Conservation (phyloP, 2,113 vertebrate species). For the Halcyon senegalensis region DNA sequence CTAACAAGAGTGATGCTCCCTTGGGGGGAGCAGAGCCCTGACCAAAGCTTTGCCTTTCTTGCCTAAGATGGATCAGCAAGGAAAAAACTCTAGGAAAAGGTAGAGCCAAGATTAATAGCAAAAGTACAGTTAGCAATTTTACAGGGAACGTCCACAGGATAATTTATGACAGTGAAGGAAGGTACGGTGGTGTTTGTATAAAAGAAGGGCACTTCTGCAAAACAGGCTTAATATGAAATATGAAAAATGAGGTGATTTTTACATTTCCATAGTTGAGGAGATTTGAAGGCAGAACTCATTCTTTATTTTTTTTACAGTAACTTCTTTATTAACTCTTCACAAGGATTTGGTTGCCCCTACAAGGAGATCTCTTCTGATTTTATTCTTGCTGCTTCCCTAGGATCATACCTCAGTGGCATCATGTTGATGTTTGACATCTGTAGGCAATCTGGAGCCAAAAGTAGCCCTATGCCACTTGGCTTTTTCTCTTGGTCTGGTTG, state of each 20-base stretch:
- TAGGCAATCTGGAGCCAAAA: not conserved
- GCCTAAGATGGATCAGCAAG: not conserved
- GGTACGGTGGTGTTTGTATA: not conserved
- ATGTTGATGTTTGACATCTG: not conserved
- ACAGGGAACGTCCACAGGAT: not conserved
- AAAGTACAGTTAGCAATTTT: slow-evolving; percentile 6
- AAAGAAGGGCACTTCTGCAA: not conserved
- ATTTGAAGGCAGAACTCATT: slow-evolving; percentile 1
- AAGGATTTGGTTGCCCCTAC: not conserved
- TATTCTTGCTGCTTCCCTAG: not conserved
- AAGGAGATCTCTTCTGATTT: not conserved
- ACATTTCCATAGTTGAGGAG: not conserved
- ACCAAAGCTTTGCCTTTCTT: not conserved
- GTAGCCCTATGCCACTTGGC: not conserved
- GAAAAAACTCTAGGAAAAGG: not conserved
- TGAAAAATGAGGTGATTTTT: not conserved
- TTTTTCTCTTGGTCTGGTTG: not conserved
- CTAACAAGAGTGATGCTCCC: not conserved
- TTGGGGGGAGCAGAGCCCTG: not conserved
- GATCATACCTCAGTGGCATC: not conserved
- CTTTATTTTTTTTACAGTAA: not conserved
- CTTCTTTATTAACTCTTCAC: slow-evolving; percentile 10
- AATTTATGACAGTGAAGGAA: not conserved
- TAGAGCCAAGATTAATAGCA: not conserved
- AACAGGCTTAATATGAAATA: not conserved